These are phyloP conservation scores for Melospiza melodia DNA, from an alignment of 2,113 vertebrate genomes.

Conservation along the genomic window DNA sequence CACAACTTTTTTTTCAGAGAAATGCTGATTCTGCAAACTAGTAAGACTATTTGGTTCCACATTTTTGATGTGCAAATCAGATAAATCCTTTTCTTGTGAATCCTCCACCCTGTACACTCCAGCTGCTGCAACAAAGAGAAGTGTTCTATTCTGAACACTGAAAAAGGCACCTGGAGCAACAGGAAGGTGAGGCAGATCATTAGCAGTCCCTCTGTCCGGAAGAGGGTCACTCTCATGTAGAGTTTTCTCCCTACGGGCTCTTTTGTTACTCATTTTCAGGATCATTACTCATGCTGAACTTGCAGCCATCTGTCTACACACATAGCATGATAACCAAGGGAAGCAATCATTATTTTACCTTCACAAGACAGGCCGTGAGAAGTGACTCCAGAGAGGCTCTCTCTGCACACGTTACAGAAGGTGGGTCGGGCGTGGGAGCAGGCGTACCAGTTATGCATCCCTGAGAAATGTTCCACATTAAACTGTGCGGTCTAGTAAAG, in stretches of 20 bases:
- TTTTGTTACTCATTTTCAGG: neutral
- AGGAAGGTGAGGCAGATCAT: neutral
- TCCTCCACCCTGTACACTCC: neutral
- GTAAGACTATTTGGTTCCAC: neutral
- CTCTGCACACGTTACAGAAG: constrained; percentile 97
- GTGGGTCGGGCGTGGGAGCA: constrained; percentile 98
- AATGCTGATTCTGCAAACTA: neutral
- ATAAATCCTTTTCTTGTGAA: neutral
- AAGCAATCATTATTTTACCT: constrained; percentile 76
- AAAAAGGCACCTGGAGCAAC: neutral
- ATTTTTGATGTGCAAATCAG: neutral
- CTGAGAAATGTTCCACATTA: constrained; percentile 99
- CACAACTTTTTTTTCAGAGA: neutral
- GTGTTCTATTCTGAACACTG: neutral
- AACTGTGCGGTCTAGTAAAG: constrained; percentile 96
- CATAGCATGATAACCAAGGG: rapidly evolving
- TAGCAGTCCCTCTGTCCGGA: neutral
- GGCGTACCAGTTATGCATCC: constrained; percentile 99
- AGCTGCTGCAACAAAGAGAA: neutral
- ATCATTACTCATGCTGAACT: neutral
- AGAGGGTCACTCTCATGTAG: neutral
- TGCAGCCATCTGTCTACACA: neutral
- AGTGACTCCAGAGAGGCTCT: constrained; percentile 96
- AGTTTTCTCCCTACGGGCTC: neutral
- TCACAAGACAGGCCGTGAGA: constrained; percentile 98